Evolutionary conservation across 2,888 invertebrate genomes (phyloP).

Genomic region (Protophormia terraenovae): DNA sequence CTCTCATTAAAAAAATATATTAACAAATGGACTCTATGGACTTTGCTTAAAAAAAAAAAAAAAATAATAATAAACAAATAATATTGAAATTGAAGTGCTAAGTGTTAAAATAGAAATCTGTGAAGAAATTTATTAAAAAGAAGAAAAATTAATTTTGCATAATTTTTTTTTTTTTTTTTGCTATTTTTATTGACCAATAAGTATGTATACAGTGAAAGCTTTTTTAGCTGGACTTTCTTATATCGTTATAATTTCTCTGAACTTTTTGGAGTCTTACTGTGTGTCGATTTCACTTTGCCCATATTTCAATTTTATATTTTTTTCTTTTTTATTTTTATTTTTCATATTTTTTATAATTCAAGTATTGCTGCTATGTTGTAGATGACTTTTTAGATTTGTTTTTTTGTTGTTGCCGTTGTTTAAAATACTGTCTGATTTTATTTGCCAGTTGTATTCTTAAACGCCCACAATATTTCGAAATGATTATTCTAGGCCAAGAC

Average conservation of each 20-base stretch:
- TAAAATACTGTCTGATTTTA: constrained; percentile 50
- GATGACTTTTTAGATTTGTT: neutral
- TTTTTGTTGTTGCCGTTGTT: constrained; percentile 15
- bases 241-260: constrained; percentile 1
- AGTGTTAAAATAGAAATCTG: neutral
- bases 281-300: neutral
- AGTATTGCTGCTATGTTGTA: neutral
- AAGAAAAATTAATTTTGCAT: constrained; percentile 20
- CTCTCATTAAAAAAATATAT: neutral
- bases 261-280: neutral
- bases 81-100: neutral
- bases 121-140: neutral
- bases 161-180: neutral
- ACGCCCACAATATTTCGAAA: constrained; percentile 65
- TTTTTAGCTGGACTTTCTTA: constrained; percentile 11
- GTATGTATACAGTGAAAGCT: constrained; percentile 1
- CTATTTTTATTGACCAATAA: neutral
- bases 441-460: constrained; percentile 62
- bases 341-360: neutral
- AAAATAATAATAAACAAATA: no score
- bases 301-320: constrained; percentile 27
- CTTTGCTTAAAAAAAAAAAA: neutral
- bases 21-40: constrained; percentile 8
- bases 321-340: no score
- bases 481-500: constrained; percentile 65